Percentiles rank a stretch among this genome's conserved stretches.
Evolutionary conservation across 2,888 invertebrate genomes (phyloP).

Genomic region (Agrilus cyanescens): DNA sequence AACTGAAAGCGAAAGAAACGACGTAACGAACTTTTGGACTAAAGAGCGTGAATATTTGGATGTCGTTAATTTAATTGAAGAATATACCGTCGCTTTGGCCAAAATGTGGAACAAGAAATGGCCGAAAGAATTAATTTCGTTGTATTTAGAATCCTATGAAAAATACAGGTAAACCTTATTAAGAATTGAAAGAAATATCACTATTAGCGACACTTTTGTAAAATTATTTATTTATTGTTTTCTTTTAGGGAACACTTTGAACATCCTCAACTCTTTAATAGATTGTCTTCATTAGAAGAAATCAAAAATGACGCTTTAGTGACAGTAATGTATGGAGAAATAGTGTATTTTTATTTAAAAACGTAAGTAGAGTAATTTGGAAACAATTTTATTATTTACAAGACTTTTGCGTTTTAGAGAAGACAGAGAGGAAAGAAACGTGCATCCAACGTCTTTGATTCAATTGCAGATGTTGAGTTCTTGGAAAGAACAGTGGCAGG

Average conservation of each 20-base stretch:
- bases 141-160: slow-evolving; percentile 50
- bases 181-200: slow-evolving; percentile 1
- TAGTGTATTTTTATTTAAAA: slow-evolving; percentile 19
- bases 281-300: slow-evolving; percentile 31
- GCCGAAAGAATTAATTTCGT: slow-evolving; percentile 46
- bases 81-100: slow-evolving; percentile 45
- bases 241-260: slow-evolving; percentile 39
- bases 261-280: slow-evolving; percentile 36
- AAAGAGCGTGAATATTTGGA: slow-evolving; percentile 46
- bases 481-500: slow-evolving; percentile 34
- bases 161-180: slow-evolving; percentile 27
- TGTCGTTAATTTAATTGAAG: slow-evolving; percentile 48
- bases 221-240: slow-evolving; percentile 7
- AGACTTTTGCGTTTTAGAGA: slow-evolving; percentile 1
- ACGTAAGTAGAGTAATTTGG: too few relatives aligned
- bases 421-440: slow-evolving; percentile 5
- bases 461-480: slow-evolving; percentile 37
- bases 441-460: slow-evolving; percentile 37
- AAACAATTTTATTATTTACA: neutral
- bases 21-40: slow-evolving; percentile 51
- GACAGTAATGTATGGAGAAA: slow-evolving; percentile 42
- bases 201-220: slow-evolving; percentile 6
- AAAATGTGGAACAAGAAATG: slow-evolving; percentile 52
- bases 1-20: slow-evolving; percentile 48
- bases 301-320: slow-evolving; percentile 38